phyloP scores from a whole-genome alignment of 2,113 vertebrate species.

The Gopherus flavomarginatus region DNA sequence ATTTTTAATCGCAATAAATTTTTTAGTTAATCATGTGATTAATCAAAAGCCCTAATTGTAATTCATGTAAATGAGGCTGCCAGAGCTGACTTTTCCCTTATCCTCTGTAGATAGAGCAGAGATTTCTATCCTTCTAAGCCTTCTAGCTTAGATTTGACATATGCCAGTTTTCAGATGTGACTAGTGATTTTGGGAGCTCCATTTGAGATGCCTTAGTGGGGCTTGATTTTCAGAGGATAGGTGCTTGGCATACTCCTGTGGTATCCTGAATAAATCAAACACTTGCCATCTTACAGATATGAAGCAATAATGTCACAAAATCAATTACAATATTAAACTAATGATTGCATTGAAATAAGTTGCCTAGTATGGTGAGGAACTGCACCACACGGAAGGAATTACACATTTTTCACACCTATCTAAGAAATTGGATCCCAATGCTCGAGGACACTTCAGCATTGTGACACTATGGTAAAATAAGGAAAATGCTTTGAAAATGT shows the following conservation, averaged over 20 bases:
- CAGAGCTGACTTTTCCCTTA: constrained; percentile 15
- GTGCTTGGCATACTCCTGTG: not conserved
- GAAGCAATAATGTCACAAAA: not conserved
- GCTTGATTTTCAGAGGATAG: not conserved
- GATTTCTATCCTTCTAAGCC: constrained; percentile 55
- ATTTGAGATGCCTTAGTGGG: not conserved
- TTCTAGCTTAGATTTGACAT: not conserved
- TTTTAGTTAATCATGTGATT: no score
- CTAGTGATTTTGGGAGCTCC: not conserved
- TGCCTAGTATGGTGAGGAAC: not conserved
- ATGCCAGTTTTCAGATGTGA: not conserved
- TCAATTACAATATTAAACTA: not conserved
- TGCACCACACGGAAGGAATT: not conserved
- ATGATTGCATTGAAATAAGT: not conserved
- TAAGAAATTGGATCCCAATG: not conserved
- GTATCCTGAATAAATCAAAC: not conserved
- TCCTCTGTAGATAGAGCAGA: constrained; percentile 33
- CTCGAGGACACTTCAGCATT: not conserved
- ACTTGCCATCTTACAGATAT: not conserved
- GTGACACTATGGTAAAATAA: not conserved
- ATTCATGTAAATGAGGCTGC: constrained; percentile 9
- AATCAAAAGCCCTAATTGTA: not conserved
- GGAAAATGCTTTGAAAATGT: not conserved
- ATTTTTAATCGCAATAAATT: no score
- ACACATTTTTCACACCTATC: not conserved